These are phyloP conservation scores for Geopemphigus sp. DNA, from an alignment of 1,140 invertebrate species.

Conservation along the genomic window DNA sequence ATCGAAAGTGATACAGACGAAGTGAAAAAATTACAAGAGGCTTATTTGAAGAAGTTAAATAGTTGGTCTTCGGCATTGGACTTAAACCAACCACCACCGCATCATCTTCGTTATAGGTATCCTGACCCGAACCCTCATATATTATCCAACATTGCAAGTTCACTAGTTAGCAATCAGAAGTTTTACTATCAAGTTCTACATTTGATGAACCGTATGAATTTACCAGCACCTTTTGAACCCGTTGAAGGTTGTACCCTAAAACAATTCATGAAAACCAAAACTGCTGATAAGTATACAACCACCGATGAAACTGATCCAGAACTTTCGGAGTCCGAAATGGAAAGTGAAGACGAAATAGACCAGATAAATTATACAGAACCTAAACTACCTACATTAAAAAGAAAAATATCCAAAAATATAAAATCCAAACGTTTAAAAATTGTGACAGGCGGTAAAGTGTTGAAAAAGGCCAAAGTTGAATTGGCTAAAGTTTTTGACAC, in stretches of 20 bases:
- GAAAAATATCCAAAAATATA: constrained; percentile 46
- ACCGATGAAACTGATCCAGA: constrained; percentile 30
- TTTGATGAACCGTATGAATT: constrained; percentile 94
- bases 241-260: not conserved
- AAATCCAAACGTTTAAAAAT: constrained; percentile 30
- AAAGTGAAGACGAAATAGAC: constrained; percentile 66
- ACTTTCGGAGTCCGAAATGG: constrained; percentile 69
- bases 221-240: constrained; percentile 77
- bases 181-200: constrained; percentile 82
- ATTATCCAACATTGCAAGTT: constrained; percentile 75
- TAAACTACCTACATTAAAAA: constrained; percentile 57
- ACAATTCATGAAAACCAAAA: constrained; percentile 50
- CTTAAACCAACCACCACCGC: constrained; percentile 70
- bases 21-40: constrained; percentile 60
- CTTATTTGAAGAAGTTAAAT: constrained; percentile 68
- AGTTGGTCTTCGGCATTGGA: constrained; percentile 66
- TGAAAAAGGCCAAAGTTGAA: constrained; percentile 27
- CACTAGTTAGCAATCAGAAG: constrained; percentile 69
- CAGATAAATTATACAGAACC: constrained; percentile 61
- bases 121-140: constrained; percentile 71
- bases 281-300: constrained; percentile 52
- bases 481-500: constrained; percentile 52
- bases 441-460: not conserved
- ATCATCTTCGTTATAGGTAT: constrained; percentile 72
- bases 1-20: constrained; percentile 41